These are phyloP conservation scores for Aurelia sp. DNA, from an alignment of 30 jellyfish, hydroid and myxozoan genomes.

Conservation along the genomic window DNA sequence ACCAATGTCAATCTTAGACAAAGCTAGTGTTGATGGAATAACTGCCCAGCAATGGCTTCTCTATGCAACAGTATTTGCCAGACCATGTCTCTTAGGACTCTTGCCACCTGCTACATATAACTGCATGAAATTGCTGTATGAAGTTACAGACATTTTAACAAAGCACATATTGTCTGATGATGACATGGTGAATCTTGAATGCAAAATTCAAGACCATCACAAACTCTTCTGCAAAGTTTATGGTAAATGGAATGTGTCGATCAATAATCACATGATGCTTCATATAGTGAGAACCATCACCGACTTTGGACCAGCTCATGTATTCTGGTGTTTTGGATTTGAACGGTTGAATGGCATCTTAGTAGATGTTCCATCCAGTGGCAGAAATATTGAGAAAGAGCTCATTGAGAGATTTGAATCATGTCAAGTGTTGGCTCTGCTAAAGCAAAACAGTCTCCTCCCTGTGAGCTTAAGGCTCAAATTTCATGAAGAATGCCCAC, in stretches of 20 bases:
- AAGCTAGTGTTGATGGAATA: too few species aligned
- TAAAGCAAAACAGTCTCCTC: too few species aligned
- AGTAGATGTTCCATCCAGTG: background rate
- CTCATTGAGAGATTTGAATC: background rate
- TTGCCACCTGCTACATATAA: background rate
- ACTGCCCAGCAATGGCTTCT: too few species aligned
- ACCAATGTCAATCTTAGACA: too few species aligned
- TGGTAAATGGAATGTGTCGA: constrained; percentile 1
- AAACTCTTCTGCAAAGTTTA: background rate
- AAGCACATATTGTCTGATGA: too few species aligned
- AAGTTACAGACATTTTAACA: too few species aligned
- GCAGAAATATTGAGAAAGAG: background rate
- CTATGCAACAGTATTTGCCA: too few species aligned
- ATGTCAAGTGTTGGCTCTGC: too few species aligned
- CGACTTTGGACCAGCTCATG: constrained; percentile 8
- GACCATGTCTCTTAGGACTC: too few species aligned
- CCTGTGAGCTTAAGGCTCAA: too few species aligned
- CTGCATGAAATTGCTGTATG: background rate
- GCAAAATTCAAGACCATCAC: background rate
- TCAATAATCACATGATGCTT: constrained; percentile 13
- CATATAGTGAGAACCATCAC: background rate
- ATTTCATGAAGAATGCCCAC: too few species aligned
- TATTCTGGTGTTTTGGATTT: constrained; percentile 7
- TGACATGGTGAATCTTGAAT: too few species aligned
- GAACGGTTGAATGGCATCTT: background rate